Conservation (phyloP, 1,140 invertebrate genomes). For the Microvelia longipes region DNA sequence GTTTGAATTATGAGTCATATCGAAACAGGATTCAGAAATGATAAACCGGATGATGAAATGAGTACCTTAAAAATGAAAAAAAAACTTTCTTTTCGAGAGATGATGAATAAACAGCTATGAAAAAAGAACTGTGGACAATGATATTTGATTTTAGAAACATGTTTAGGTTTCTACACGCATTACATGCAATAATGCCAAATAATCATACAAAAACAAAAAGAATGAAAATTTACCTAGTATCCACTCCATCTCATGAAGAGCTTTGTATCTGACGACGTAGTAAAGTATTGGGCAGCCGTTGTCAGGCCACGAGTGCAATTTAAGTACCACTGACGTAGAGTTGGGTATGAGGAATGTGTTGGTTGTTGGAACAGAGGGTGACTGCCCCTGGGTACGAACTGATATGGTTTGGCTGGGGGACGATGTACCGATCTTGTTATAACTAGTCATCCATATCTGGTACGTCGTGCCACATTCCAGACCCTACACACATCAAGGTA, state of each 20-base stretch:
- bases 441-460: conserved; percentile 49
- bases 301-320: conserved; percentile 59
- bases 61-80: too few species aligned
- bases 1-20: too few species aligned
- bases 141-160: too few species aligned
- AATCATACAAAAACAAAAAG: background rate
- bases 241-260: conserved; percentile 40
- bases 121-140: too few species aligned
- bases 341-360: conserved; percentile 47
- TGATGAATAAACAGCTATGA: too few species aligned
- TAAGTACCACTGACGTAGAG: conserved; percentile 52
- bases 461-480: conserved; percentile 57
- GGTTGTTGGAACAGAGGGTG: conserved; percentile 47
- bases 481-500: conserved; percentile 32
- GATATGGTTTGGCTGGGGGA: conserved; percentile 48
- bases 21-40: too few species aligned
- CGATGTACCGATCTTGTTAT: conserved; percentile 57
- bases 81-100: too few species aligned
- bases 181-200: background rate
- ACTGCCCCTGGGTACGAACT: conserved; percentile 52
- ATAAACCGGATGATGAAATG: too few species aligned
- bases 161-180: too few species aligned
- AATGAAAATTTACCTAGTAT: conserved; percentile 31
- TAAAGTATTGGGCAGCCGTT: conserved; percentile 61
- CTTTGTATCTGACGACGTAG: conserved; percentile 59